Evolutionary conservation across 2,113 vertebrate genomes (phyloP), one percentile per base, ranked within the genome.

Genomic region (Andinoacara biseriatus): DNA sequence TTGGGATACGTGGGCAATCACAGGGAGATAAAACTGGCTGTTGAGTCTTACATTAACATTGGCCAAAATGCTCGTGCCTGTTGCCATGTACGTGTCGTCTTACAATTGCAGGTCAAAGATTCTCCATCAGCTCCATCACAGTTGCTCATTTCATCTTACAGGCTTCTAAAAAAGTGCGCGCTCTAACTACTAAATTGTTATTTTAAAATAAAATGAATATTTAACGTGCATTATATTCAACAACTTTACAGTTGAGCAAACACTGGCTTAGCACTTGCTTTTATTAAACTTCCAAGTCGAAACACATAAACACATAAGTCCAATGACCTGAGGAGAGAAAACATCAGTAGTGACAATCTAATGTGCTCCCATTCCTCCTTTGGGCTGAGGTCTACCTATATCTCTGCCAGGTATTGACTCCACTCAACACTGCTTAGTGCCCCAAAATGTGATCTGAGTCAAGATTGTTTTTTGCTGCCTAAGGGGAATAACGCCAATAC

Each of bases 341-440:
- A 75, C 74, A 89, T 85, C 75, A 90, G 82, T 76, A 83, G 81
- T 92, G 86, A 89, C 91, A 88, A 82, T 85, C 74, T 84, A 90
- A 92, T 92, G 91, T 85, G 87, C 85, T 85, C 58, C 78, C 85
- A 78, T 89, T 89, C 85, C 75, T 89, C 86, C 90, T 84, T 67
- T 65, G 86, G 83, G 84, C 82, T 49, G 38, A 76, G 86, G 65
- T 88, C 85, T 86, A n/a, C 54, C 61, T 77, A 84, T 62, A 90
- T 88, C 72, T 91, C 87, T 89, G 90, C 93, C 93, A 94, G 88
- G 87, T 92, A 94, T 92, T 76, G 94, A 92, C 90, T 92, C 56
- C 82, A 79, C 84, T 94, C 92, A 91, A 84, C 90, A 90, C 84
- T 93, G 89, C 89, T 93, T 93, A 92, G 87, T 87, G 87, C 84